These are phyloP conservation scores for Tenthredo amoena DNA, from an alignment of 2,888 invertebrate genomes.

Conservation along the genomic window DNA sequence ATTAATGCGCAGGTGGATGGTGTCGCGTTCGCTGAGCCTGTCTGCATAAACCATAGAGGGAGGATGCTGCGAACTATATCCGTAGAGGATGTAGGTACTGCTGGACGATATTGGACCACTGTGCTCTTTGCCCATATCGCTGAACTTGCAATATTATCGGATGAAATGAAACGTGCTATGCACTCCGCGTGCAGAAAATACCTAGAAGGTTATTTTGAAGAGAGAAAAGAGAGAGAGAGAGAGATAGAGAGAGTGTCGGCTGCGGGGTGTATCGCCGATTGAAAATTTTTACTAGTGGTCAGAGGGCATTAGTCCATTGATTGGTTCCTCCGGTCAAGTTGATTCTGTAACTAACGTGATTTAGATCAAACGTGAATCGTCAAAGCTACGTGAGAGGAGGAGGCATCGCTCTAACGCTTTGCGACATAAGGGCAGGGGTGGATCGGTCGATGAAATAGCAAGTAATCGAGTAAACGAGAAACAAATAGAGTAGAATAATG, in stretches of 20 bases:
- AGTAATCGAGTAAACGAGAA: not conserved
- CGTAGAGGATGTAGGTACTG: not conserved
- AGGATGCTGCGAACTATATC: slow-evolving; percentile 13
- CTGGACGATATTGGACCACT: slow-evolving; percentile 7
- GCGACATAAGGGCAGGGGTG: not conserved
- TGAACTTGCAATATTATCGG: not conserved
- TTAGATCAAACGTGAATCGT: slow-evolving; percentile 43
- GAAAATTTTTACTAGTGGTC: not conserved
- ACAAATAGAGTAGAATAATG: not conserved
- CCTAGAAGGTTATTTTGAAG: not conserved
- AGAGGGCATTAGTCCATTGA: slow-evolving; percentile 32
- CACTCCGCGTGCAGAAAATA: not conserved
- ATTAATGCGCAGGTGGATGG: slow-evolving; percentile 51
- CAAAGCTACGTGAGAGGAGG: not conserved
- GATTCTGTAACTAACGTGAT: slow-evolving; percentile 22
- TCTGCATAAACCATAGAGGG: slow-evolving; percentile 16
- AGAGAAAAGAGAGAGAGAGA: not conserved
- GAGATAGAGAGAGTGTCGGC: not conserved
- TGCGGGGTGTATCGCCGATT: not conserved
- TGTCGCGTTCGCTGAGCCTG: slow-evolving; percentile 30
- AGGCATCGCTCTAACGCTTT: slow-evolving; percentile 33
- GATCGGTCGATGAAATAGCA: not conserved
- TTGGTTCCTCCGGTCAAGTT: slow-evolving; percentile 27
- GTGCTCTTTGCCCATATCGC: not conserved
- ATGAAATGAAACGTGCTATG: slow-evolving; percentile 6